A percentile compares a stretch with the other conserved stretches of the same genome.
Evolutionary conservation across 2,113 vertebrate species (phyloP).

Genomic region (Toxotes chatareus): DNA sequence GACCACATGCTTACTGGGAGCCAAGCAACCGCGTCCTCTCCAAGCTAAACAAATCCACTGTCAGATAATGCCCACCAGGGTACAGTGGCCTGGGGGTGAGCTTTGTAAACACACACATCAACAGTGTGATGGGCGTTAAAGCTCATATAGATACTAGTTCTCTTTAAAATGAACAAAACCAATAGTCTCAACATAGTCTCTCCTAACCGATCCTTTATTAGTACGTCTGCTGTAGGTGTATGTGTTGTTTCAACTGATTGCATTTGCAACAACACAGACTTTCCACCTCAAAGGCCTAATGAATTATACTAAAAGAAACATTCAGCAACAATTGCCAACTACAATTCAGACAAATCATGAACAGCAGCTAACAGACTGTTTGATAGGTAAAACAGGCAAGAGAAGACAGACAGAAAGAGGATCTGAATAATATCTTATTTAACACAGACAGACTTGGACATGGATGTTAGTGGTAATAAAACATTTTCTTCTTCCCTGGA

Average conservation of each 20-base stretch:
- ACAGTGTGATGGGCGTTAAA: neutral
- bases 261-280: neutral
- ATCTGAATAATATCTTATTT: neutral
- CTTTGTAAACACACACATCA: neutral
- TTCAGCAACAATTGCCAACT: neutral
- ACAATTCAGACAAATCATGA: neutral
- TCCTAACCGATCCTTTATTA: neutral
- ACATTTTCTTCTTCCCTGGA: neutral
- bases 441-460: neutral
- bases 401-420: neutral
- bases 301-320: neutral
- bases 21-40: conserved; percentile 46
- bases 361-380: neutral
- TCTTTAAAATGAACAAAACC: neutral
- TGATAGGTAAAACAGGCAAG: neutral
- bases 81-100: conserved; percentile 16
- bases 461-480: neutral
- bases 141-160: neutral
- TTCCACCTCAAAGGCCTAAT: neutral
- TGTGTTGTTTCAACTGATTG: neutral
- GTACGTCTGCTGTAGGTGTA: neutral
- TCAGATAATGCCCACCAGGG: conserved; percentile 38
- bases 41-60: conserved; percentile 61
- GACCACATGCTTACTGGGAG: conserved; percentile 36
- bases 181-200: neutral